phyloP scores from a whole-genome alignment of 2,113 vertebrate species.

The Zosterops lateralis region DNA sequence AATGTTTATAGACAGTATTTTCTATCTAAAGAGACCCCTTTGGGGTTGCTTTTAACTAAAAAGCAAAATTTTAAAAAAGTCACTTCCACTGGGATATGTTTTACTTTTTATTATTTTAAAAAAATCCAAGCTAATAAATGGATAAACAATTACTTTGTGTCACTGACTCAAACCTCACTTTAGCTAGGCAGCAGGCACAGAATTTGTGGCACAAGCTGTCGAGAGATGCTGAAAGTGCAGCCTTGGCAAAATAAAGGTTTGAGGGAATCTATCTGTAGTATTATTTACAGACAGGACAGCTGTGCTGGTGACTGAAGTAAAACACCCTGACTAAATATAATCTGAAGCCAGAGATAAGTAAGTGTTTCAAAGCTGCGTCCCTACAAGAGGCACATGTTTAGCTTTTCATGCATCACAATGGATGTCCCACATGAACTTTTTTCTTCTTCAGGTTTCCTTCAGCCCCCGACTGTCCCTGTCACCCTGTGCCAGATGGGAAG shows the following conservation, averaged over 20 bases:
- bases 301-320: slow-evolving; percentile 73
- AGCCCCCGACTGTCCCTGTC: slow-evolving; percentile 84
- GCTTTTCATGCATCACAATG: slow-evolving; percentile 81
- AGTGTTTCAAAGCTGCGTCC: slow-evolving; percentile 76
- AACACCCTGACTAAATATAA: slow-evolving; percentile 72
- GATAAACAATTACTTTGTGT: background rate
- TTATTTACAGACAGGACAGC: slow-evolving; percentile 77
- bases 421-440: slow-evolving; percentile 77
- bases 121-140: background rate
- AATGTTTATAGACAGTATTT: background rate
- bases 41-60: background rate
- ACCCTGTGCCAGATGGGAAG: slow-evolving; percentile 97
- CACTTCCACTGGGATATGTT: background rate
- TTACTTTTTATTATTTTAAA: background rate
- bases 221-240: slow-evolving; percentile 8
- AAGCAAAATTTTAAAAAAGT: background rate
- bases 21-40: background rate
- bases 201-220: background rate
- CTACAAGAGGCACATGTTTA: slow-evolving; percentile 75
- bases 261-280: slow-evolving; percentile 45
- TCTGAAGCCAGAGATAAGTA: slow-evolving; percentile 77
- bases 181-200: background rate
- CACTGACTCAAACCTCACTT: background rate
- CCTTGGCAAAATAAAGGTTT: slow-evolving; percentile 52
- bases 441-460: slow-evolving; percentile 81